Evolutionary conservation across 2,888 invertebrate species (phyloP).

Genomic region (Steinernema scapterisci): DNA sequence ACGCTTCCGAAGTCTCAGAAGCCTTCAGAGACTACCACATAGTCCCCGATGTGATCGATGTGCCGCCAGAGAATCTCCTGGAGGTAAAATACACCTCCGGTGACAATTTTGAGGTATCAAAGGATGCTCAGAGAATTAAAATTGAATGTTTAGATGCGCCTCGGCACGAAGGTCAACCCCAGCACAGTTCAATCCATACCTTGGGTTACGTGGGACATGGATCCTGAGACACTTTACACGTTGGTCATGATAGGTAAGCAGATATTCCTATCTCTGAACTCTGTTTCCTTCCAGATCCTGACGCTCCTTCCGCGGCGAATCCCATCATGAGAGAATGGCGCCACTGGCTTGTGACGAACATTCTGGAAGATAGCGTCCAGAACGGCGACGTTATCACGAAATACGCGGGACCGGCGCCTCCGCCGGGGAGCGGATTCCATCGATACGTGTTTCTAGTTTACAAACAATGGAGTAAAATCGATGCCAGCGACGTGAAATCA

Average conservation of each 20-base stretch:
- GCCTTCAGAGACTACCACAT: background rate
- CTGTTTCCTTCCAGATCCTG: slow-evolving; percentile 76
- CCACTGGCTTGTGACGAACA: slow-evolving; percentile 87
- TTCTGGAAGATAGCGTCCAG: slow-evolving; percentile 77
- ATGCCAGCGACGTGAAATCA: slow-evolving; percentile 67
- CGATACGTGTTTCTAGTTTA: slow-evolving; percentile 81
- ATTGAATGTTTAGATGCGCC: slow-evolving; percentile 56
- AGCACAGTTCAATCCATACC: slow-evolving; percentile 75
- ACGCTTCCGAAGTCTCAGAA: background rate
- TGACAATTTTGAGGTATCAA: background rate
- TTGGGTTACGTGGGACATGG: slow-evolving; percentile 74
- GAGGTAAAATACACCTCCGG: background rate
- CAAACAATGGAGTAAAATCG: slow-evolving; percentile 73
- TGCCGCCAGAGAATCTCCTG: background rate
- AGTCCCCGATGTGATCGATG: background rate
- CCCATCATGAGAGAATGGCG: slow-evolving; percentile 85
- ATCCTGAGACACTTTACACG: slow-evolving; percentile 74
- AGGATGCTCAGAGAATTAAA: too few relatives aligned
- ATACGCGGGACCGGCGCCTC: slow-evolving; percentile 84
- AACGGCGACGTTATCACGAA: slow-evolving; percentile 78
- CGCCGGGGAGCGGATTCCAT: slow-evolving; percentile 75
- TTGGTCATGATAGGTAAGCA: slow-evolving; percentile 80
- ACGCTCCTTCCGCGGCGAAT: slow-evolving; percentile 83
- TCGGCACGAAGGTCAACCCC: slow-evolving; percentile 67
- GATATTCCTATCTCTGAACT: background rate